Percentiles rank a stretch among this genome's conserved stretches.
Conservation (phyloP, 1,140 invertebrate species). For the Phymorhynchus buccinoides region DNA sequence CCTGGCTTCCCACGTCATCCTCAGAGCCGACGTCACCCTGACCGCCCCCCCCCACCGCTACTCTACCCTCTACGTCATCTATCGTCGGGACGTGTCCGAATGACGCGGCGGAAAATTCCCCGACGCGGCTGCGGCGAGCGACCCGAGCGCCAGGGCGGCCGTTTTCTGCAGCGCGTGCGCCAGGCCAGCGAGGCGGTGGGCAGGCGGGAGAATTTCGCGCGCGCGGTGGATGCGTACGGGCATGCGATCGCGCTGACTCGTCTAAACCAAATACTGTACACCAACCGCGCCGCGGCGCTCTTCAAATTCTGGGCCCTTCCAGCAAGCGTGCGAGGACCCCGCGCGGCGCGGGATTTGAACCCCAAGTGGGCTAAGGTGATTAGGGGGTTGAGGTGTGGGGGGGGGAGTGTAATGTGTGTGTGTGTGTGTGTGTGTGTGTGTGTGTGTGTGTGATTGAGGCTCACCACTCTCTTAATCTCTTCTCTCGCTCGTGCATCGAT, state of each 20-base stretch:
- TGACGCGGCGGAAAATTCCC: background rate
- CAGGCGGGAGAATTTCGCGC: slow-evolving; percentile 82
- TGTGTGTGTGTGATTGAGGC: too few species aligned
- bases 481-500: too few species aligned
- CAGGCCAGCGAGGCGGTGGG: slow-evolving; percentile 88
- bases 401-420: too few species aligned
- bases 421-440: too few species aligned
- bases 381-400: too few species aligned
- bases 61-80: background rate
- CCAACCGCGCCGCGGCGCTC: slow-evolving; percentile 90
- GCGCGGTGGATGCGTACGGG: slow-evolving; percentile 85
- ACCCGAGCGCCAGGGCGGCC: slow-evolving; percentile 50
- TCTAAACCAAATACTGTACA: slow-evolving; percentile 89
- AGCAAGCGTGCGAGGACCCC: slow-evolving; percentile 86
- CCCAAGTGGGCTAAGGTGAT: slow-evolving; percentile 88
- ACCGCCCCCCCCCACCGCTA: background rate
- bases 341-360: slow-evolving; percentile 85
- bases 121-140: background rate
- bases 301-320: slow-evolving; percentile 84
- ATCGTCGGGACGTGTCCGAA: background rate
- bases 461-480: too few species aligned
- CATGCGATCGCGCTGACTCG: slow-evolving; percentile 85
- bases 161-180: slow-evolving; percentile 61
- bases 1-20: background rate
- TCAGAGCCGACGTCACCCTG: background rate